Evolutionary conservation across 2,113 vertebrate genomes (phyloP).

Genomic region (Atrichornis clamosus): DNA sequence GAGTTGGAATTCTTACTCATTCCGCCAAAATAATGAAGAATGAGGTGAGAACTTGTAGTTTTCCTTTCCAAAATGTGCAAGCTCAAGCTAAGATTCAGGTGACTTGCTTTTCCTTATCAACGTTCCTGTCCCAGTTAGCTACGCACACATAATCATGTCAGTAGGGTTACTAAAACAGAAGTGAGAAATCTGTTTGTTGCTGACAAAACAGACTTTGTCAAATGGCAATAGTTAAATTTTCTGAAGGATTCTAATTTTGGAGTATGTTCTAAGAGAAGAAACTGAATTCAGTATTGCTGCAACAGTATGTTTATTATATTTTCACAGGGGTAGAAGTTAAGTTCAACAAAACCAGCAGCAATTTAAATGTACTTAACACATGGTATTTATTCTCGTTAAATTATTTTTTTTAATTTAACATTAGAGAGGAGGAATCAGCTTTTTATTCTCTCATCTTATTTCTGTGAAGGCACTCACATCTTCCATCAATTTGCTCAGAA

Average conservation of each 20-base stretch:
- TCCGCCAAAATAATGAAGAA: neutral
- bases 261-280: neutral
- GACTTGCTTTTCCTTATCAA: neutral
- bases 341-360: neutral
- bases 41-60: neutral
- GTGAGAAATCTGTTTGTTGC: neutral
- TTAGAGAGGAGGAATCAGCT: neutral
- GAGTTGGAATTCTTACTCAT: neutral
- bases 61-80: neutral
- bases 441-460: neutral
- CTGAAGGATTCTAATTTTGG: neutral
- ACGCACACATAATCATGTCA: accelerated
- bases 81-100: neutral
- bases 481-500: neutral
- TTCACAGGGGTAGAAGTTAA: neutral
- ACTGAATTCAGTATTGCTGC: neutral
- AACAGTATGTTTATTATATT: neutral
- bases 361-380: neutral
- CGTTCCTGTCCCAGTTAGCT: accelerated
- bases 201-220: neutral
- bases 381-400: neutral
- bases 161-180: neutral
- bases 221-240: neutral
- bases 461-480: neutral
- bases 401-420: neutral